phyloP scores from a whole-genome alignment of 2,888 invertebrate genomes.

The Chironomus tentans region DNA sequence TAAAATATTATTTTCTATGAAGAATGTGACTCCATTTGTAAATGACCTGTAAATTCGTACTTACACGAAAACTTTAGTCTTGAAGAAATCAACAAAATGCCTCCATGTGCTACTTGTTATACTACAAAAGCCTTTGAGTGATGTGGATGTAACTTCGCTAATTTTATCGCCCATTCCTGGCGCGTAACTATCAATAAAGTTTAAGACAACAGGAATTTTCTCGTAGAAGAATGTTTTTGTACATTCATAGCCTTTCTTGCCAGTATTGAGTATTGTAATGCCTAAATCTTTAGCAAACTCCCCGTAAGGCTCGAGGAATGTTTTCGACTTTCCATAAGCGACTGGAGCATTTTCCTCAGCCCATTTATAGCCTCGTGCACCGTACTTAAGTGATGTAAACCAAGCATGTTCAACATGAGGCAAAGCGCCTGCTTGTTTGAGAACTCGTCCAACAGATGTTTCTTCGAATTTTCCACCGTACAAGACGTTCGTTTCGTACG shows the following conservation, averaged over 20 bases:
- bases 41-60: no score
- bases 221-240: conserved; percentile 45
- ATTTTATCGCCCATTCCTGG: conserved; percentile 61
- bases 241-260: conserved; percentile 44
- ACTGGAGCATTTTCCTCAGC: conserved; percentile 59
- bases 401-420: conserved; percentile 55
- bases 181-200: conserved; percentile 57
- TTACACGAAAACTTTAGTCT: conserved; percentile 71
- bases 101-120: conserved; percentile 47
- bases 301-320: conserved; percentile 50
- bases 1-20: no score
- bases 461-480: conserved; percentile 60
- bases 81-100: conserved; percentile 52
- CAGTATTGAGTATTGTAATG: conserved; percentile 47
- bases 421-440: conserved; percentile 55
- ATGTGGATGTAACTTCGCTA: conserved; percentile 44
- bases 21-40: no score
- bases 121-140: conserved; percentile 44
- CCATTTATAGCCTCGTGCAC: conserved; percentile 55
- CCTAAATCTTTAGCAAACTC: conserved; percentile 51
- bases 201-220: conserved; percentile 47
- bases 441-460: conserved; percentile 54
- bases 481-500: conserved; percentile 52
- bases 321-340: conserved; percentile 46
- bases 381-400: conserved; percentile 51